Evolutionary conservation across 1,140 invertebrate species (phyloP).

Genomic region (Ylistrum balloti): DNA sequence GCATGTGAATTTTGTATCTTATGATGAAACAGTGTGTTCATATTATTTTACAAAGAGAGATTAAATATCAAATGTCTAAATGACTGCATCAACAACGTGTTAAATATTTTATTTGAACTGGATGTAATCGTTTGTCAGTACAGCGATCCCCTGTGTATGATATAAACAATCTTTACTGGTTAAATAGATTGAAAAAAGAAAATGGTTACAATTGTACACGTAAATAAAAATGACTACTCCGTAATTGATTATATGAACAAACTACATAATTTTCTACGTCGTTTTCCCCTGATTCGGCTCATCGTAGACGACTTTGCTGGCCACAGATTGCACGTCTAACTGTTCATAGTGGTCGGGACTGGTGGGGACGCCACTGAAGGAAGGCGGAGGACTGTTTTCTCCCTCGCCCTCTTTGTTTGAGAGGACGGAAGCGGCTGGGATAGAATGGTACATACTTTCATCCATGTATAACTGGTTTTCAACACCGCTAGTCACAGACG

Average conservation of each 20-base stretch:
- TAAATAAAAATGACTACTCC: too few relatives aligned
- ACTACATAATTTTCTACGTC: too few relatives aligned
- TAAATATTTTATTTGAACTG: too few relatives aligned
- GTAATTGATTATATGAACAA: too few relatives aligned
- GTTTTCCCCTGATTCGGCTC: not conserved
- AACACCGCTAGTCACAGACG: not conserved
- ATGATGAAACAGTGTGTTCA: too few relatives aligned
- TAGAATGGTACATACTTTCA: not conserved
- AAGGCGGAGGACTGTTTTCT: not conserved
- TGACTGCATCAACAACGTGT: too few relatives aligned
- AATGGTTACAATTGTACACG: too few relatives aligned
- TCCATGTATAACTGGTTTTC: constrained; percentile 7
- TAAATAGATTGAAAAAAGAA: not conserved
- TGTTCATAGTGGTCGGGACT: not conserved
- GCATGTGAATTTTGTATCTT: too few relatives aligned
- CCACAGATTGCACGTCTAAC: not conserved
- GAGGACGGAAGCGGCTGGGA: not conserved
- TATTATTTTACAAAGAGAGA: too few relatives aligned
- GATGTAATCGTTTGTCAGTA: too few relatives aligned
- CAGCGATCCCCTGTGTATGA: too few relatives aligned
- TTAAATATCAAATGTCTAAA: too few relatives aligned
- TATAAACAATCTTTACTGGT: not conserved
- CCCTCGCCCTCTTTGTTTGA: not conserved
- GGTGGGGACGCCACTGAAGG: not conserved
- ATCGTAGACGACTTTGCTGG: not conserved